Percentiles rank a stretch among this genome's conserved stretches.
These are phyloP conservation scores for Acanthiza pusilla DNA, from an alignment of 2,797 vertebrate genomes.

Conservation along the genomic window DNA sequence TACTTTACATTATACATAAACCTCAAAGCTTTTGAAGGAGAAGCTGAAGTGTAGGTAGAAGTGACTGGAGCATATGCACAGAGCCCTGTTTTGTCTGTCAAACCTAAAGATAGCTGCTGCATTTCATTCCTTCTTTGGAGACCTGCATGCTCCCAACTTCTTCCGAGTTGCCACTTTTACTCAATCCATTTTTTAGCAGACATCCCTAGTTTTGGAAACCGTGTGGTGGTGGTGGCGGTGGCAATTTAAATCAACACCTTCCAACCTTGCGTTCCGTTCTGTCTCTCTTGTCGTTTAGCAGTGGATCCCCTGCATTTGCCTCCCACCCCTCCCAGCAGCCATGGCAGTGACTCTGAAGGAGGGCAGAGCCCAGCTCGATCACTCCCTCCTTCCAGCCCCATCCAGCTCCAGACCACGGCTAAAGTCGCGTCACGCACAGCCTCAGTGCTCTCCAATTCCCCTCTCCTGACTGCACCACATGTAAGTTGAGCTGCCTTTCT, in stretches of 20 bases:
- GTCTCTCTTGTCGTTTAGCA: slow-evolving; percentile 60
- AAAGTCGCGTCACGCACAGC: slow-evolving; percentile 79
- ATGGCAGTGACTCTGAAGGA: slow-evolving; percentile 94
- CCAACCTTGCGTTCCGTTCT: not conserved
- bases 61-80: not conserved
- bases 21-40: not conserved
- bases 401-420: slow-evolving; percentile 74
- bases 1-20: not conserved
- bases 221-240: not conserved
- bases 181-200: not conserved
- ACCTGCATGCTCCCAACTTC: not conserved
- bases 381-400: slow-evolving; percentile 74
- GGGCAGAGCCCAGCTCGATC: slow-evolving; percentile 90
- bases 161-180: not conserved
- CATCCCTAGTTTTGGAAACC: not conserved
- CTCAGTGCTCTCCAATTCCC: slow-evolving; percentile 90
- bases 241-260: not conserved
- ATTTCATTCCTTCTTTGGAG: not conserved
- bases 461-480: slow-evolving; percentile 94
- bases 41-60: slow-evolving; percentile 5
- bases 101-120: slow-evolving; percentile 10
- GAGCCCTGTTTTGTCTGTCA: slow-evolving; percentile 5
- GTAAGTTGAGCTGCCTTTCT: slow-evolving; percentile 71
- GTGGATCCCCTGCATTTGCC: slow-evolving; percentile 90
- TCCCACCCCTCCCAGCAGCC: slow-evolving; percentile 95